Conservation (phyloP, 2,113 vertebrate species). For the Trichomycterus rosablanca region DNA sequence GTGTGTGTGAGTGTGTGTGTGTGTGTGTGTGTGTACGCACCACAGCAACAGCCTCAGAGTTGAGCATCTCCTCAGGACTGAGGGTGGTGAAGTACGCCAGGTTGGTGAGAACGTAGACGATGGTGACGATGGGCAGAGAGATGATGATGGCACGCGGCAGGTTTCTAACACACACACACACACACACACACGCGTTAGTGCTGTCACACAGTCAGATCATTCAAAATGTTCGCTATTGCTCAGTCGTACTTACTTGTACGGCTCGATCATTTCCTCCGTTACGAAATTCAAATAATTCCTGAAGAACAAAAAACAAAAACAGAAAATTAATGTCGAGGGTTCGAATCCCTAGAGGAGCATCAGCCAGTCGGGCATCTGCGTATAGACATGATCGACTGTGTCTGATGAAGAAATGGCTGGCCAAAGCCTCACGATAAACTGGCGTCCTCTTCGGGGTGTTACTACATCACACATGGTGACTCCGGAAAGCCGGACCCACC, state of each 20-base stretch:
- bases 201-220: no score
- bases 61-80: constrained; percentile 79
- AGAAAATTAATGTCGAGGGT: neutral
- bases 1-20: neutral
- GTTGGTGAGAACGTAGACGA: constrained; percentile 94
- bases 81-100: constrained; percentile 96
- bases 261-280: constrained; percentile 97
- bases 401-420: no score
- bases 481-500: no score
- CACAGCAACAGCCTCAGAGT: constrained; percentile 89
- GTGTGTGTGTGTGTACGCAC: constrained; percentile 62
- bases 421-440: no score
- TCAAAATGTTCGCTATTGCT: no score
- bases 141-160: constrained; percentile 96
- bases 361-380: no score
- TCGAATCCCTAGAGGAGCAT: neutral
- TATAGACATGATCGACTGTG: no score
- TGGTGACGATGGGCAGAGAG: constrained; percentile 89
- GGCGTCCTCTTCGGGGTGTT: no score
- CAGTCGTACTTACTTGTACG: constrained; percentile 77
- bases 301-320: constrained; percentile 34
- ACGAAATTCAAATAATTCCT: constrained; percentile 99
- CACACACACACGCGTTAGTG: neutral
- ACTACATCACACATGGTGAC: no score
- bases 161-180: constrained; percentile 70